These are phyloP conservation scores for Lithodes maja DNA, from an alignment of 2,888 invertebrate genomes.

Conservation along the genomic window DNA sequence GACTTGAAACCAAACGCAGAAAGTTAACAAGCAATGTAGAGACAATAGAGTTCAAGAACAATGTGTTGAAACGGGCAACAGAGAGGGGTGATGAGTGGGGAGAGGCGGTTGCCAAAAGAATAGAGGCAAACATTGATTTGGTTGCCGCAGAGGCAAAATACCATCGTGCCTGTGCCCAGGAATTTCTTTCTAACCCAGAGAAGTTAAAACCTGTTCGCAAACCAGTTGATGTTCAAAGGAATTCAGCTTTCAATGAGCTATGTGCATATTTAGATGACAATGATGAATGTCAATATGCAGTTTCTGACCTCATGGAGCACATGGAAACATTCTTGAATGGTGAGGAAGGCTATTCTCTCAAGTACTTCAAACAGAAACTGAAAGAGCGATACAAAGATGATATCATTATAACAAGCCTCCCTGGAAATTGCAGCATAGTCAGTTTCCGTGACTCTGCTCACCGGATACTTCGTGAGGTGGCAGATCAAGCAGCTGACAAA, in stretches of 20 bases:
- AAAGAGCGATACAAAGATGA: slow-evolving; percentile 22
- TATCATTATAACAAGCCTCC: slow-evolving; percentile 38
- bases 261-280: slow-evolving; percentile 20
- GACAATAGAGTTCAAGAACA: slow-evolving; percentile 30
- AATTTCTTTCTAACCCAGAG: slow-evolving; percentile 21
- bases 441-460: slow-evolving; percentile 36
- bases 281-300: slow-evolving; percentile 9
- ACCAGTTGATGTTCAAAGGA: slow-evolving; percentile 28
- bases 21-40: slow-evolving; percentile 42
- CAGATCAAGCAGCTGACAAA: slow-evolving; percentile 23
- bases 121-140: slow-evolving; percentile 38
- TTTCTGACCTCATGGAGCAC: slow-evolving; percentile 45
- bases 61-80: slow-evolving; percentile 33
- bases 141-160: slow-evolving; percentile 43
- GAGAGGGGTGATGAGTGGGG: slow-evolving; percentile 37
- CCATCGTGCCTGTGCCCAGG: slow-evolving; percentile 31
- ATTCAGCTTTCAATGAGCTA: slow-evolving; percentile 31
- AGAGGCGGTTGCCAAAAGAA: slow-evolving; percentile 36
- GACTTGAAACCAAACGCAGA: slow-evolving; percentile 31
- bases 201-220: slow-evolving; percentile 27
- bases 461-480: slow-evolving; percentile 35
- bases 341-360: slow-evolving; percentile 19
- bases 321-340: slow-evolving; percentile 34
- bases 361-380: slow-evolving; percentile 41
- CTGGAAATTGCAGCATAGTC: slow-evolving; percentile 7